Evolutionary conservation across 2,888 invertebrate species (phyloP), one percentile per base, ranked within the genome.

Genomic region (Dimorphilus gyrociliatus): DNA sequence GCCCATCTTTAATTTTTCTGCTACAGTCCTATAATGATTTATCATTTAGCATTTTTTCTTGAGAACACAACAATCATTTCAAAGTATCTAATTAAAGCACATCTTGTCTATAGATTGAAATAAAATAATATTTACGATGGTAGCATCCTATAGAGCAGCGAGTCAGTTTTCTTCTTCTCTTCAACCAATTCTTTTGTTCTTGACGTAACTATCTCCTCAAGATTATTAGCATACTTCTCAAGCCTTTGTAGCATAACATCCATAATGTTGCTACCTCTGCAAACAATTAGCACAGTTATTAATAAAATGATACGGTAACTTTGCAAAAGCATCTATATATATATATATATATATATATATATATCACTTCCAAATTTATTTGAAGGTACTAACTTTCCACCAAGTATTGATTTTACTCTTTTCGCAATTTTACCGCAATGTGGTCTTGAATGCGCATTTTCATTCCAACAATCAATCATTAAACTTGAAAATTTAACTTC

Each of bases 101-200:
- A n/a, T n/a, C n/a, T n/a, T n/a, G n/a, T n/a, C n/a, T n/a, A n/a
- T n/a, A n/a, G n/a, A n/a, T n/a, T n/a, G n/a, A n/a, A n/a, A n/a
- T n/a, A n/a, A n/a, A n/a, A n/a, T n/a, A 10, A 5, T 6, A 47
- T 48, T 37, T 36, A 54, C 55, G 47, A 43, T 10, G 55, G 55
- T 18, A 55, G 31, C 50, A 55, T 50, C 21, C 49, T 44, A 32
- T 50, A 55, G 2, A 54, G 40, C 4, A 55, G 43, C 19, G 34
- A 38, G 33, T 55, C 54, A 1, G 54, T 53, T 33, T 53, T 54
- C 40, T 48, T 50, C 36, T 55, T 55, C 36, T 55, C 54, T 21
- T 43, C 46, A 2, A 48, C 50, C 17, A 55, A 41, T 26, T 53
- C 51, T 23, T 45, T 43, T 1, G 55, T 55, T 25, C 54, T 36